Percentiles rank a stretch among this genome's conserved stretches.
Evolutionary conservation across 2,888 invertebrate genomes (phyloP).

Genomic region (Schizaphis graminum): DNA sequence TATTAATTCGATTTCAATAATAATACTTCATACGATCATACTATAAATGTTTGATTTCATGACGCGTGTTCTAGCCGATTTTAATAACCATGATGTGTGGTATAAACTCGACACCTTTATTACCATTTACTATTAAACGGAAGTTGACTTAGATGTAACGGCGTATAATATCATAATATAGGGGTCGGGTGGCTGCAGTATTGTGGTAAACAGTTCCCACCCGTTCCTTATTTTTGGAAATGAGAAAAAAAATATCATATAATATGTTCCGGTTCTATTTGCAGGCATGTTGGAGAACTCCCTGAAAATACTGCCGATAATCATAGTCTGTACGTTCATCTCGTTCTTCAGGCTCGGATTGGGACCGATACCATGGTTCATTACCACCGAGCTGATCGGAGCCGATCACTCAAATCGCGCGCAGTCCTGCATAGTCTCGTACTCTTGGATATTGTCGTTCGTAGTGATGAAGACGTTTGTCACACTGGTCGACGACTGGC

Average conservation of each 20-base stretch:
- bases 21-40: background rate
- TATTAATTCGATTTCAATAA: background rate
- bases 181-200: too few species aligned
- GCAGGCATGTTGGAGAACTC: background rate
- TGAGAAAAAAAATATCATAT: too few species aligned
- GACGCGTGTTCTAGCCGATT: background rate
- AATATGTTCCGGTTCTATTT: background rate
- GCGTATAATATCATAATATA: too few species aligned
- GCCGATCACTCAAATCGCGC: slow-evolving; percentile 70
- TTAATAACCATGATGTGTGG: background rate
- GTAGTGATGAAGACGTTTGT: slow-evolving; percentile 73
- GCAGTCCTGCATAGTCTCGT: slow-evolving; percentile 71
- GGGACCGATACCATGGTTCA: slow-evolving; percentile 72
- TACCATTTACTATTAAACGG: background rate
- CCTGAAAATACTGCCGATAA: slow-evolving; percentile 20
- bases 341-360: slow-evolving; percentile 71
- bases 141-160: background rate
- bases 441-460: slow-evolving; percentile 71
- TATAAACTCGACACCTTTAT: background rate
- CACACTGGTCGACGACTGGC: slow-evolving; percentile 72
- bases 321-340: slow-evolving; percentile 70
- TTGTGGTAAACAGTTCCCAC: too few species aligned
- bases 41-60: background rate
- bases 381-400: slow-evolving; percentile 72
- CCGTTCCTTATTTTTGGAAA: too few species aligned